Evolutionary conservation across 2,113 vertebrate species (phyloP).

Genomic region (Xiphophorus couchianus): DNA sequence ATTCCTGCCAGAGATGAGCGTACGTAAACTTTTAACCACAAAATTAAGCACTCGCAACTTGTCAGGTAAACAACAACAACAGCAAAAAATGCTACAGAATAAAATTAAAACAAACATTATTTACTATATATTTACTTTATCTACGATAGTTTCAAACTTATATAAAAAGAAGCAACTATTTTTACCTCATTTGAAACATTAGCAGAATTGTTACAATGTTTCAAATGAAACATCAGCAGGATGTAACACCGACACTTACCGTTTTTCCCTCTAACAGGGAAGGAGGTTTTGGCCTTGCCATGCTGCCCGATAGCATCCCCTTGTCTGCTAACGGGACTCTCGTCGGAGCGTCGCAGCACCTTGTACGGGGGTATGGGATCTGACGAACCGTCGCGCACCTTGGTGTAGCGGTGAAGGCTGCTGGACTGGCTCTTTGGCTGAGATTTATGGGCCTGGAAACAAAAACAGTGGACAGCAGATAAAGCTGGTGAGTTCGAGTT

Average conservation of each 20-base stretch:
- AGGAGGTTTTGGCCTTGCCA: constrained; percentile 90
- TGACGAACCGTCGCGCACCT: constrained; percentile 89
- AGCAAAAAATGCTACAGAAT: neutral
- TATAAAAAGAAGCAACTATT: neutral
- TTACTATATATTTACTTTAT: neutral
- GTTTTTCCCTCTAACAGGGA: constrained; percentile 92
- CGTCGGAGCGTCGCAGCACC: constrained; percentile 94
- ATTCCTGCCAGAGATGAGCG: no score
- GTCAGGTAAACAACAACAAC: neutral
- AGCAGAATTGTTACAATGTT: neutral
- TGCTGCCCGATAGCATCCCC: constrained; percentile 86
- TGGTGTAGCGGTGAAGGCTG: constrained; percentile 95
- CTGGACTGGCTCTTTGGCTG: constrained; percentile 95
- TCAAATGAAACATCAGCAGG: neutral
- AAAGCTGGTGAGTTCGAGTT: neutral
- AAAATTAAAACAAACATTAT: neutral
- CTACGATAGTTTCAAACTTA: neutral
- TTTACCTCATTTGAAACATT: neutral
- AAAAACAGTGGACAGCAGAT: neutral
- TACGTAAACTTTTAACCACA: neutral
- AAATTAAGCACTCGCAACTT: neutral
- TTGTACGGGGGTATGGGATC: constrained; percentile 96
- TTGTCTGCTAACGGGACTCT: constrained; percentile 92
- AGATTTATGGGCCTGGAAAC: constrained; percentile 91
- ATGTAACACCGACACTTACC: constrained; percentile 77